Evolutionary conservation across 1,140 invertebrate genomes (phyloP).

Genomic region (Procambarus clarkii): DNA sequence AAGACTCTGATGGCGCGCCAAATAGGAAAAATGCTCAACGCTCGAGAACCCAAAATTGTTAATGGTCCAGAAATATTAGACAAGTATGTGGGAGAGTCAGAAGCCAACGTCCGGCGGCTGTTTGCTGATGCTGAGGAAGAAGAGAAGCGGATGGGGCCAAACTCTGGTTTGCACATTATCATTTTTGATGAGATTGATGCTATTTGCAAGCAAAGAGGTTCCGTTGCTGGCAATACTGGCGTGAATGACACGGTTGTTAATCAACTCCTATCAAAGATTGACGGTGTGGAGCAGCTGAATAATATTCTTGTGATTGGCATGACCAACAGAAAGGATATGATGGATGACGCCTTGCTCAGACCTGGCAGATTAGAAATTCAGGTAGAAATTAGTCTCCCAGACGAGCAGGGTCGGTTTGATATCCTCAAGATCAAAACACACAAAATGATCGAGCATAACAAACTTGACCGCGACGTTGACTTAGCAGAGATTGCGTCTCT

Average conservation of each 20-base stretch:
- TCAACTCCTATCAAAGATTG: constrained; percentile 98
- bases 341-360: constrained; percentile 97
- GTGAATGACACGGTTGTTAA: constrained; percentile 99
- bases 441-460: constrained; percentile 93
- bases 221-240: constrained; percentile 94
- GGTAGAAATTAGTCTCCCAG: constrained; percentile 98
- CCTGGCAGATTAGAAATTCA: constrained; percentile 98
- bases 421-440: constrained; percentile 98
- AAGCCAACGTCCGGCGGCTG: constrained; percentile 96
- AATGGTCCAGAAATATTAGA: constrained; percentile 99
- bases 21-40: constrained; percentile 99
- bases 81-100: constrained; percentile 99
- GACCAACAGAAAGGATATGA: constrained; percentile 97
- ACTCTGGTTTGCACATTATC: constrained; percentile 98
- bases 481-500: constrained; percentile 87
- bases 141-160: constrained; percentile 93
- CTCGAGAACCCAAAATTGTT: constrained; percentile 98
- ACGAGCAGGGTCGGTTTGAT: constrained; percentile 83
- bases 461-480: constrained; percentile 93
- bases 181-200: constrained; percentile 99
- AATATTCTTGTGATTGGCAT: constrained; percentile 98
- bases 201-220: constrained; percentile 98
- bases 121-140: constrained; percentile 99
- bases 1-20: constrained; percentile 99
- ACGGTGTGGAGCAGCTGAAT: constrained; percentile 99